Conservation (phyloP, 2,113 vertebrate species). For the Oreamnos americanus region DNA sequence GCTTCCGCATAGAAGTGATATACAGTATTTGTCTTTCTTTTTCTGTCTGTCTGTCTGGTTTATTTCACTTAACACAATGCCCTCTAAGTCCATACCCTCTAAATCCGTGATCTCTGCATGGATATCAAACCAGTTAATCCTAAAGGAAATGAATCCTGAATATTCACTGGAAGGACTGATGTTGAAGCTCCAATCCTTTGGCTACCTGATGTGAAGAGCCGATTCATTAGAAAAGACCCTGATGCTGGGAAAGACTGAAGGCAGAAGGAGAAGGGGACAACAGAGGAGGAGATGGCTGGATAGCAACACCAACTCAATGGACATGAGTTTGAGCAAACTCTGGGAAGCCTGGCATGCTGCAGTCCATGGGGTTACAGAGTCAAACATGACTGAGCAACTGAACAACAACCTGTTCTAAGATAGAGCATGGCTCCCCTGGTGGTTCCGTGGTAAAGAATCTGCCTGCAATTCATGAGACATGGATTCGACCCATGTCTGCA, state of each 20-base stretch:
- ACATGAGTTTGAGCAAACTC: not conserved
- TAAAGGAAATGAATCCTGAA: not conserved
- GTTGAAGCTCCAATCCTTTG: not conserved
- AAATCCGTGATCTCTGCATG: not conserved
- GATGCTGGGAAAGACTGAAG: not conserved
- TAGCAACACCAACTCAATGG: not conserved
- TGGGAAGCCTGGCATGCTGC: not conserved
- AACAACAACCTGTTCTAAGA: not conserved
- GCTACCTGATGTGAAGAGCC: not conserved
- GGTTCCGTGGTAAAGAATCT: not conserved
- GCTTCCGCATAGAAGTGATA: not conserved
- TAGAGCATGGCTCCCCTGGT: not conserved
- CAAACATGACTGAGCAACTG: not conserved
- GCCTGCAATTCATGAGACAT: not conserved
- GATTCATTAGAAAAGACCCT: not conserved
- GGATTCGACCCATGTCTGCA: not conserved
- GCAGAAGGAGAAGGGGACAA: not conserved
- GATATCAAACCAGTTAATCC: not conserved
- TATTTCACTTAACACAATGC: not conserved
- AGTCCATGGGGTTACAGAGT: not conserved
- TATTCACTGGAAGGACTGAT: not conserved
- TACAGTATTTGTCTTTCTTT: not conserved
- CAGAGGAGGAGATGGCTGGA: not conserved
- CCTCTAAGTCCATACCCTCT: not conserved
- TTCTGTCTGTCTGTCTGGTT: not conserved